A percentile compares a stretch with the other conserved stretches of the same genome.
phyloP scores from a whole-genome alignment of 2,113 vertebrate species.

The Anhinga rufa region DNA sequence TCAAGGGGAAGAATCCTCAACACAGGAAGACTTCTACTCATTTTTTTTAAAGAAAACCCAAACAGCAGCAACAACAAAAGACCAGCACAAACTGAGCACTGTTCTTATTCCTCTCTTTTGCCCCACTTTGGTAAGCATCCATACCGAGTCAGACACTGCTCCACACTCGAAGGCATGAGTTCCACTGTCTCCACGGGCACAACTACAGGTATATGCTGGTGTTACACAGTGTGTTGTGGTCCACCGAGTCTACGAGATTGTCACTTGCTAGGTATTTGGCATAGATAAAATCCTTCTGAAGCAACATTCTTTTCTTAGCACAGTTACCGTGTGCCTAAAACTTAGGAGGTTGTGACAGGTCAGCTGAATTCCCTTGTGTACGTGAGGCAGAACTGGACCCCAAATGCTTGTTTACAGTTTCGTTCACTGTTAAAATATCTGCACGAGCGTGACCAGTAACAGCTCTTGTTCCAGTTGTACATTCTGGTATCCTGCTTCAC shows the following conservation, averaged over 20 bases:
- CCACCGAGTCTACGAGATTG: background rate
- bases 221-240: background rate
- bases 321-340: background rate
- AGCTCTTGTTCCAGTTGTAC: background rate
- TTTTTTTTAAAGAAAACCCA: no score
- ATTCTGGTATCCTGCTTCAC: background rate
- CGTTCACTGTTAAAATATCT: background rate
- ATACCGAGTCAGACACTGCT: background rate
- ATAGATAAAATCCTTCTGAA: background rate
- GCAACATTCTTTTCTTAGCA: background rate
- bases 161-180: background rate
- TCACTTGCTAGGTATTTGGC: constrained; percentile 22
- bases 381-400: background rate
- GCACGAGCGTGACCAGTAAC: background rate
- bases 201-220: background rate
- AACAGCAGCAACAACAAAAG: background rate
- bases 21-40: no score
- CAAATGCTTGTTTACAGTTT: background rate
- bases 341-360: background rate
- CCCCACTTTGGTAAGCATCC: background rate
- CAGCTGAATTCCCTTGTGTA: background rate
- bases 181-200: background rate
- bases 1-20: background rate
- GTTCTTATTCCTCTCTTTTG: accelerated
- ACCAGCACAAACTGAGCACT: background rate